These are phyloP conservation scores for Parauchenoglanis punctatus DNA, from an alignment of 2,797 vertebrate species.

Conservation along the genomic window DNA sequence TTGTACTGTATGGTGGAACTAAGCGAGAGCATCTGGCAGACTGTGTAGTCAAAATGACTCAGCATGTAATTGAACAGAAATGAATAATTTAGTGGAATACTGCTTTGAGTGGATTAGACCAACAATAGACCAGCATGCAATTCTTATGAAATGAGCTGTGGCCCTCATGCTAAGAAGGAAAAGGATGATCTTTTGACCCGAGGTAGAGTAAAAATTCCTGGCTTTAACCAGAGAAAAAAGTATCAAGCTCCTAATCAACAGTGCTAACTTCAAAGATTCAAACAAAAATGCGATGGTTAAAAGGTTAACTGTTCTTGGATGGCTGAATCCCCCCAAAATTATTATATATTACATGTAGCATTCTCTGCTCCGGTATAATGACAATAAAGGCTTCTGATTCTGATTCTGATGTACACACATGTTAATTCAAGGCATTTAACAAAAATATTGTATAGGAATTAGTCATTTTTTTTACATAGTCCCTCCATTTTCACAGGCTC, in stretches of 20 bases:
- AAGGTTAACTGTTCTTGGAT: neutral
- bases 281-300: neutral
- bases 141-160: slow-evolving; percentile 5
- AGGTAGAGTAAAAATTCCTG: neutral
- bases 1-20: neutral
- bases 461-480: no score
- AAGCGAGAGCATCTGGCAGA: slow-evolving; percentile 24
- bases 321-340: neutral
- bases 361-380: no score
- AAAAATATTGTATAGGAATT: no score
- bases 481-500: no score
- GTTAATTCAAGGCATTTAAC: no score
- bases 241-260: neutral
- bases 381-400: no score
- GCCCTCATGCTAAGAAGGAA: neutral
- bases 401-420: no score
- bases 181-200: slow-evolving; percentile 29
- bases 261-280: neutral
- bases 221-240: neutral
- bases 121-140: slow-evolving; percentile 19
- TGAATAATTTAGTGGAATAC: slow-evolving; percentile 26
- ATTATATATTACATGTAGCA: no score
- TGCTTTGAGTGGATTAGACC: slow-evolving; percentile 28
- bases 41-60: slow-evolving; percentile 9
- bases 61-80: slow-evolving; percentile 23